Percentiles rank a stretch among this genome's conserved stretches.
phyloP scores from a whole-genome alignment of 2,113 vertebrate genomes.

The Myocastor coypus region DNA sequence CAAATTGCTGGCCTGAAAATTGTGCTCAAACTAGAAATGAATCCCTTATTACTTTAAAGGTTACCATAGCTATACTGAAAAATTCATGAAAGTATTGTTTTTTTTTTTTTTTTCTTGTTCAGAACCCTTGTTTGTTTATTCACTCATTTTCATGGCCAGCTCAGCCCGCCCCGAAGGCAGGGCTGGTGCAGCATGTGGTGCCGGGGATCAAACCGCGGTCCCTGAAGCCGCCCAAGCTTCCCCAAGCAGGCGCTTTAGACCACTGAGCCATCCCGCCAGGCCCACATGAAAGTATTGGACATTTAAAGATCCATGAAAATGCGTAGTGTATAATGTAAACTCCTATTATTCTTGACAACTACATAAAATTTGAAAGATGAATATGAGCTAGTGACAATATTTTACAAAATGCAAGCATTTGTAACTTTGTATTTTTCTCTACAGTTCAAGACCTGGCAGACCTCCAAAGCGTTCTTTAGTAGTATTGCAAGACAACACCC shows the following conservation, averaged over 20 bases:
- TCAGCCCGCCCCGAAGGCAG: too few relatives aligned
- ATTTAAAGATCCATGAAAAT: slow-evolving; percentile 30
- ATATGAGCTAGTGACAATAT: slow-evolving; percentile 28
- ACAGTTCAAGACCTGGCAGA: slow-evolving; percentile 95
- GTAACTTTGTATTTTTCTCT: slow-evolving; percentile 74
- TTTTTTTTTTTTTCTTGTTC: too few relatives aligned
- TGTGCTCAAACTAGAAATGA: slow-evolving; percentile 40
- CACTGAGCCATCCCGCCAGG: too few relatives aligned
- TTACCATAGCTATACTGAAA: not conserved
- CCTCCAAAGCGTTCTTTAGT: slow-evolving; percentile 94
- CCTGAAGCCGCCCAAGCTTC: too few relatives aligned
- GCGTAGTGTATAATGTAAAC: slow-evolving; percentile 38
- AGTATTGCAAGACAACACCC: slow-evolving; percentile 90
- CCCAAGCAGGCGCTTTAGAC: too few relatives aligned
- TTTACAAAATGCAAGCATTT: slow-evolving; percentile 52
- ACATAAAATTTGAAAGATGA: not conserved
- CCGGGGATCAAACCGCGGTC: too few relatives aligned
- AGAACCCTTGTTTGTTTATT: too few relatives aligned
- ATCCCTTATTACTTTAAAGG: not conserved
- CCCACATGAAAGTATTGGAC: not conserved
- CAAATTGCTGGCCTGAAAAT: slow-evolving; percentile 19
- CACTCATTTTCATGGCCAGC: too few relatives aligned
- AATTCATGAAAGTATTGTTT: slow-evolving; percentile 38
- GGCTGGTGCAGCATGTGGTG: too few relatives aligned
- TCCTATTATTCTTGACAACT: slow-evolving; percentile 6